phyloP scores from a whole-genome alignment of 1,140 invertebrate genomes.

The Drosophila guanche region DNA sequence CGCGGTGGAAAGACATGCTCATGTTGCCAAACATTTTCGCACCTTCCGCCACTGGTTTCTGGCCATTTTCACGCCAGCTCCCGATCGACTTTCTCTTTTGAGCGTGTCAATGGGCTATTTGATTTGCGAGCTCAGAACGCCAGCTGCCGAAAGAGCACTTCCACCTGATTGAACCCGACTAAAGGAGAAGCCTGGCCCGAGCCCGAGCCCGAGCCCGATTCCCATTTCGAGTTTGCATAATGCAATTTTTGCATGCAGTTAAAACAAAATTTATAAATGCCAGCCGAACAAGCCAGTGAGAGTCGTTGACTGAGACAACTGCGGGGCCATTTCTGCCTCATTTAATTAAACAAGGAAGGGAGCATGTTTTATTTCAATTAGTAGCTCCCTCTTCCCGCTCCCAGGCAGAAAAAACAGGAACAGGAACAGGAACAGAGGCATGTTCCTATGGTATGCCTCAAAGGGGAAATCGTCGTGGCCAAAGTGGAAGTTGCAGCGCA shows the following conservation, averaged over 20 bases:
- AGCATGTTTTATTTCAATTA: conserved; percentile 77
- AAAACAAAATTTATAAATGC: conserved; percentile 35
- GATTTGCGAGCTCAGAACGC: conserved; percentile 13
- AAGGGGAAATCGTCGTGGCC: conserved; percentile 29
- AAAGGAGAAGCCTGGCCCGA: not conserved
- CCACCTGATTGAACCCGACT: conserved; percentile 32
- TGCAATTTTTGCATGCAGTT: conserved; percentile 35
- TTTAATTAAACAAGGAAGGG: conserved; percentile 60
- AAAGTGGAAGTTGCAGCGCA: conserved; percentile 44
- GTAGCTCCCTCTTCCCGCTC: conserved; percentile 24
- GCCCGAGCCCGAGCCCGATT: too few species aligned
- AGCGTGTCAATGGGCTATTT: conserved; percentile 21
- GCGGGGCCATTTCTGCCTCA: conserved; percentile 52
- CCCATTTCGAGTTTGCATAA: conserved; percentile 5
- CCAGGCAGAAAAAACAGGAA: not conserved
- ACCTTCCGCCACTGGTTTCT: conserved; percentile 38
- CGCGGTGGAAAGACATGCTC: conserved; percentile 6
- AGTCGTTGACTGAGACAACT: conserved; percentile 29
- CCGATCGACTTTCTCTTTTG: conserved; percentile 24
- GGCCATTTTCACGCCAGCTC: conserved; percentile 18
- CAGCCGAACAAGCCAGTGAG: conserved; percentile 10
- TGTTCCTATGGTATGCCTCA: conserved; percentile 14
- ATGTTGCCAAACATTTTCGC: conserved; percentile 43
- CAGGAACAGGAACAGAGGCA: not conserved
- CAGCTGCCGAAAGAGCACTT: conserved; percentile 8